A percentile compares a stretch with the other conserved stretches of the same genome.
Conservation (phyloP, 2,797 vertebrate species). For the Characodon lateralis region DNA sequence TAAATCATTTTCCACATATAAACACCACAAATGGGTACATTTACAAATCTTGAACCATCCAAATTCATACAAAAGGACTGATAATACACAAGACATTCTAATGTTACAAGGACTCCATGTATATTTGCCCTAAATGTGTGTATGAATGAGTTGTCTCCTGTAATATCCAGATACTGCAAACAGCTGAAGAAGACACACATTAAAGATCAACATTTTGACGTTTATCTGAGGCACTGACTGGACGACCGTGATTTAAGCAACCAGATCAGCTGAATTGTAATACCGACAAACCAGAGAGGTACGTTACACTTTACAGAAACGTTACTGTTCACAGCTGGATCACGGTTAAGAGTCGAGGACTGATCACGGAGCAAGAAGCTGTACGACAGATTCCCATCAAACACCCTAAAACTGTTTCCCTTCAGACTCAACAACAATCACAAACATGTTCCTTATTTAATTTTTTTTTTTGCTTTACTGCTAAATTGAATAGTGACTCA, state of each 20-base stretch:
- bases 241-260: slow-evolving; percentile 40
- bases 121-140: slow-evolving; percentile 24
- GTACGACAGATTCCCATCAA: slow-evolving; percentile 20
- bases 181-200: slow-evolving; percentile 50
- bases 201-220: slow-evolving; percentile 50
- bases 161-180: slow-evolving; percentile 18
- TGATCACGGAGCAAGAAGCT: slow-evolving; percentile 64
- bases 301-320: slow-evolving; percentile 38
- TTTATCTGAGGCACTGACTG: slow-evolving; percentile 70
- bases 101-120: slow-evolving; percentile 62
- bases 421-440: slow-evolving; percentile 59
- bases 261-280: slow-evolving; percentile 44
- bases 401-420: slow-evolving; percentile 44
- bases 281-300: slow-evolving; percentile 61
- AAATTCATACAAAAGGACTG: slow-evolving; percentile 74
- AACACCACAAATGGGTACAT: slow-evolving; percentile 81
- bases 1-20: slow-evolving; percentile 73
- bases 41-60: slow-evolving; percentile 76
- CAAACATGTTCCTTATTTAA: slow-evolving; percentile 43
- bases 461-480: slow-evolving; percentile 22
- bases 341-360: slow-evolving; percentile 47
- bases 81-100: slow-evolving; percentile 65
- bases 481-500: slow-evolving; percentile 47
- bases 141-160: slow-evolving; percentile 15
- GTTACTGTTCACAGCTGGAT: slow-evolving; percentile 45